A percentile compares a stretch with the other conserved stretches of the same genome.
These are phyloP conservation scores for Rhinophrynus dorsalis DNA, from an alignment of 2,797 vertebrate genomes.

Conservation along the genomic window DNA sequence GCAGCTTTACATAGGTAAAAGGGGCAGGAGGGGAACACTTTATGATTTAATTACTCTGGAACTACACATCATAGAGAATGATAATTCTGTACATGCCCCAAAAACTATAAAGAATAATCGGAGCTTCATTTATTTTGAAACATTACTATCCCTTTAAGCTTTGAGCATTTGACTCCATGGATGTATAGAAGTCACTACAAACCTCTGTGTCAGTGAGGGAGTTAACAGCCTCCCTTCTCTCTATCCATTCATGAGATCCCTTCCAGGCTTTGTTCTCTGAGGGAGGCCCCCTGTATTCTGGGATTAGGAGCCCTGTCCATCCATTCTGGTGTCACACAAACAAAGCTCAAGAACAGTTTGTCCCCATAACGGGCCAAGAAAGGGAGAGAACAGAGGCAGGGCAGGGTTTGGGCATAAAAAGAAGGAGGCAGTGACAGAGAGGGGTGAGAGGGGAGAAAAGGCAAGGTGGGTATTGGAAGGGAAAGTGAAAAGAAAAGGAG, in stretches of 20 bases:
- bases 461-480: background rate
- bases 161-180: no score
- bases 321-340: conserved; percentile 23
- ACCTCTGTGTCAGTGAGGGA: background rate
- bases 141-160: no score
- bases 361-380: conserved; percentile 18
- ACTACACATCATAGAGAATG: no score
- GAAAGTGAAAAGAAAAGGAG: background rate
- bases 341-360: conserved; percentile 37
- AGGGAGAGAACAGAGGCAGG: background rate
- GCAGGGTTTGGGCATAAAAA: background rate
- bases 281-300: conserved; percentile 12
- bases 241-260: conserved; percentile 21
- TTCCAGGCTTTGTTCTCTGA: conserved; percentile 23
- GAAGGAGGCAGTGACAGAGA: background rate
- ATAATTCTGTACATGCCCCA: no score
- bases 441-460: background rate
- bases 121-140: no score
- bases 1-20: no score
- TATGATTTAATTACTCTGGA: no score
- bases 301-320: conserved; percentile 19
- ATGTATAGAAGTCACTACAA: no score
- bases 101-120: no score
- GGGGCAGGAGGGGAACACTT: no score
- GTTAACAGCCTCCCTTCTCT: background rate